phyloP scores from a whole-genome alignment of 2,888 invertebrate genomes.

The Seira sanloemensis region DNA sequence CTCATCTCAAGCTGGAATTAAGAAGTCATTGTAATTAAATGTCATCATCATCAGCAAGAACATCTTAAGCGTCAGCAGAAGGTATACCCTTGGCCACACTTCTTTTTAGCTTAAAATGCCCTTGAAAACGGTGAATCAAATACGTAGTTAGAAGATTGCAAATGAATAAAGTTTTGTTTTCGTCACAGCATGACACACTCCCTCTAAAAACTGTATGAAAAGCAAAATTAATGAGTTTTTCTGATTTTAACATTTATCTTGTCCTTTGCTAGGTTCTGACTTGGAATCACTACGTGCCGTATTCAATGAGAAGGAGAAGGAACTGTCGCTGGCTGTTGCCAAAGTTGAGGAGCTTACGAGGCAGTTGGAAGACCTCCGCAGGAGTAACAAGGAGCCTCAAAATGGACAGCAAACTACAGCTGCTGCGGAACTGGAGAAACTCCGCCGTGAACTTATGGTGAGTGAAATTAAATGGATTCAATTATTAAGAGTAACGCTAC shows the following conservation, averaged over 20 bases:
- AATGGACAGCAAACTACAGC: constrained; percentile 80
- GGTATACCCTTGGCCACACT: too few relatives aligned
- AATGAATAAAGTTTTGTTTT: constrained; percentile 24
- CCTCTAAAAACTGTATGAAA: background rate
- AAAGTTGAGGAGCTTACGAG: constrained; percentile 97
- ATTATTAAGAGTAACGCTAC: background rate
- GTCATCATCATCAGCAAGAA: background rate
- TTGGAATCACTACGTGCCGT: constrained; percentile 96
- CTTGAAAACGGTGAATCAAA: background rate
- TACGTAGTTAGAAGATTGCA: background rate
- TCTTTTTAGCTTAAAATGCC: too few relatives aligned
- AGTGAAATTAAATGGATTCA: constrained; percentile 75
- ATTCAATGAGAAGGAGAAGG: constrained; percentile 98
- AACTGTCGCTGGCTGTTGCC: constrained; percentile 96
- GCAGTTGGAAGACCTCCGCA: constrained; percentile 91
- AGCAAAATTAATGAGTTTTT: constrained; percentile 31
- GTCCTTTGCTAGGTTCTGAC: constrained; percentile 86
- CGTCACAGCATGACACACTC: background rate
- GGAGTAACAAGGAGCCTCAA: constrained; percentile 75
- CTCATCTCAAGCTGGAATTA: background rate
- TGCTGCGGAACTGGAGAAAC: constrained; percentile 92
- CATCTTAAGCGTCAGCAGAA: background rate
- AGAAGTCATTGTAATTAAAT: background rate
- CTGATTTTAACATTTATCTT: constrained; percentile 21
- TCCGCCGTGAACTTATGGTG: constrained; percentile 94